Percentiles rank a stretch among this genome's conserved stretches.
phyloP scores from a whole-genome alignment of 2,797 vertebrate genomes.

The Glyptemys insculpta region DNA sequence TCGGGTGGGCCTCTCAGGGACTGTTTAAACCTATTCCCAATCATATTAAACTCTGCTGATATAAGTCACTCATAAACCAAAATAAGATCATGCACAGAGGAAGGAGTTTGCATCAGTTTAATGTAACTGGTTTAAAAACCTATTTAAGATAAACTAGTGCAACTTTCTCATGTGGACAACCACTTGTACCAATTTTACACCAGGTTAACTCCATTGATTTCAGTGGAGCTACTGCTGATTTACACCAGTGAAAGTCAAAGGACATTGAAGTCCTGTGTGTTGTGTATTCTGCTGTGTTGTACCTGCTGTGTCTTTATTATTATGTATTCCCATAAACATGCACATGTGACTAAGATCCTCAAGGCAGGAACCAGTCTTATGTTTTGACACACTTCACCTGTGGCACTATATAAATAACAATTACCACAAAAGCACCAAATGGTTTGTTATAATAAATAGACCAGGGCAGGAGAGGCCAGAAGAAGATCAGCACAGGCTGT shows the following conservation, averaged over 20 bases:
- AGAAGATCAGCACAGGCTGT: background rate
- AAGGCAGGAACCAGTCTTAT: background rate
- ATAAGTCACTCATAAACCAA: background rate
- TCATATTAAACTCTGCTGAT: background rate
- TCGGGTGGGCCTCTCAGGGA: background rate
- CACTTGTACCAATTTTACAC: background rate
- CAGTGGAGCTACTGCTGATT: background rate
- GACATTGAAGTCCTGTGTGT: background rate
- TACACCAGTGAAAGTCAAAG: background rate
- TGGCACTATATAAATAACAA: too few species aligned
- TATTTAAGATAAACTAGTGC: background rate
- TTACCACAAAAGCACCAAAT: too few species aligned
- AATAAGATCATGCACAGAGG: background rate
- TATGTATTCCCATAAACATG: background rate
- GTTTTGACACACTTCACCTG: too few species aligned
- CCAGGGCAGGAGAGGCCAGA: too few species aligned
- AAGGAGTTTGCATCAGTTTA: background rate
- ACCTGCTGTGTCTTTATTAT: background rate
- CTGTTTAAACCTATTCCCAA: background rate
- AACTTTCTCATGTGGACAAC: background rate
- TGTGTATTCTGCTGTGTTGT: background rate
- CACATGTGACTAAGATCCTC: background rate
- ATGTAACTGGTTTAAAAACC: background rate
- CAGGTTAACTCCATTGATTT: background rate
- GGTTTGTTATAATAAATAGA: too few species aligned